phyloP scores from a whole-genome alignment of 35 echinoderm and acorn worm genomes.

The Diadema setosum region DNA sequence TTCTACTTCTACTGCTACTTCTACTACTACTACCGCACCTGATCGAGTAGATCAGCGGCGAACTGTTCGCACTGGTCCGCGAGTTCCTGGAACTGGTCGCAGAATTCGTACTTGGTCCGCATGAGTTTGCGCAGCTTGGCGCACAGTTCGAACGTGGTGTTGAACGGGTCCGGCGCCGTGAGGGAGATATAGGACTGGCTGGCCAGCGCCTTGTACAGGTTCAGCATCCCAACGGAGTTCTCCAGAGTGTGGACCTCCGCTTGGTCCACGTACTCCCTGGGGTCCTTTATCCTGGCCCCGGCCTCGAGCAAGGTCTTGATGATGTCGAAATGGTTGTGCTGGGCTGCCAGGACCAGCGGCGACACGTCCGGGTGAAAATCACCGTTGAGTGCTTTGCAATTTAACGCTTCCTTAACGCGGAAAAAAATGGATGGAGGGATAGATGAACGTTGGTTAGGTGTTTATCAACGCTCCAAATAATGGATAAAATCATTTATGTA shows the following conservation, averaged over 20 bases:
- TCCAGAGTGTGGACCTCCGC: constrained; percentile 80
- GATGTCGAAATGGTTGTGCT: constrained; percentile 95
- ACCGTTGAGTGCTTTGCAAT: constrained; percentile 82
- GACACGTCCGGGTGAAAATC: constrained; percentile 98
- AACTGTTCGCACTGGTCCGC: constrained; percentile 93
- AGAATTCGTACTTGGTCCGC: constrained; percentile 89
- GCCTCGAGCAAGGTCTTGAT: constrained; percentile 85
- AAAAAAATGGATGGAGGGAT: too few relatives aligned
- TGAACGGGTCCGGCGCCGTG: constrained; percentile 90
- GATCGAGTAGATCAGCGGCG: constrained; percentile 87
- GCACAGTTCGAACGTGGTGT: constrained; percentile 90
- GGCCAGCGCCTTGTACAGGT: constrained; percentile 80
- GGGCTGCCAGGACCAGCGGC: constrained; percentile 86
- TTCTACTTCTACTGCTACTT: background rate
- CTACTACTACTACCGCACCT: background rate
- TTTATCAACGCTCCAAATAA: too few relatives aligned
- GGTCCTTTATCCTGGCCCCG: constrained; percentile 88
- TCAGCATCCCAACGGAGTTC: constrained; percentile 94
- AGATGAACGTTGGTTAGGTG: too few relatives aligned
- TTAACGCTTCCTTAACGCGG: constrained; percentile 66
- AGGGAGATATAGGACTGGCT: constrained; percentile 92
- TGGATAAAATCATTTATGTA: too few relatives aligned
- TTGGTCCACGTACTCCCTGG: constrained; percentile 51
- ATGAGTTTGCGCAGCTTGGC: constrained; percentile 81
- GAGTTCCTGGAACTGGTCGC: constrained; percentile 86